Percentiles rank a stretch among this genome's conserved stretches.
phyloP scores from a whole-genome alignment of 2,888 invertebrate species.

The Timema podura region DNA sequence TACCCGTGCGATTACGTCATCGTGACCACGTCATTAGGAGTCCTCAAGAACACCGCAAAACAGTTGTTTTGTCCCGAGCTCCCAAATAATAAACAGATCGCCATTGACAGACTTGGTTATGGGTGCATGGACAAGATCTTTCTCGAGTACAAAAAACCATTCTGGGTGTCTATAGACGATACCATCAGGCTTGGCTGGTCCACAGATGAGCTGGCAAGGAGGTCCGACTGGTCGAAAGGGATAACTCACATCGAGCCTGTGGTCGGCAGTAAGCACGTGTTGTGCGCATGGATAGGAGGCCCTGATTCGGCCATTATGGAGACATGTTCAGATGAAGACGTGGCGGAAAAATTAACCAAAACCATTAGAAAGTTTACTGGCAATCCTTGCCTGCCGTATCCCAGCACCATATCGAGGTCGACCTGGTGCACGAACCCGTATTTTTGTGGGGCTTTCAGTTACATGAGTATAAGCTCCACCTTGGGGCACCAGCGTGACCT shows the following conservation, averaged over 20 bases:
- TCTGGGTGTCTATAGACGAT: conserved; percentile 67
- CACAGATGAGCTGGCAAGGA: conserved; percentile 56
- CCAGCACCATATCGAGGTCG: conserved; percentile 63
- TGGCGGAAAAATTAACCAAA: conserved; percentile 60
- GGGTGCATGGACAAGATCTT: conserved; percentile 75
- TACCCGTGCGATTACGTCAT: conserved; percentile 71
- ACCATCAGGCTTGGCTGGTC: conserved; percentile 67
- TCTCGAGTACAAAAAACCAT: conserved; percentile 70
- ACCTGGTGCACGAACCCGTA: conserved; percentile 71
- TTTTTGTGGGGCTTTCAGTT: conserved; percentile 70
- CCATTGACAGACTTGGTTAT: conserved; percentile 64
- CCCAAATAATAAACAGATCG: conserved; percentile 64
- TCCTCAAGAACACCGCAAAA: conserved; percentile 68
- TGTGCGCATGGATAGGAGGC: conserved; percentile 69
- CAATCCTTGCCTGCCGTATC: conserved; percentile 67
- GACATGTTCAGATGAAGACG: conserved; percentile 62
- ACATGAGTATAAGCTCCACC: conserved; percentile 62
- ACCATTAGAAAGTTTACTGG: conserved; percentile 66
- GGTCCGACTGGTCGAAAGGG: conserved; percentile 66
- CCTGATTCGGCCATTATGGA: conserved; percentile 68
- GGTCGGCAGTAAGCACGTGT: conserved; percentile 65
- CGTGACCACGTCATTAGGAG: conserved; percentile 72
- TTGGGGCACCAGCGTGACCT: conserved; percentile 68
- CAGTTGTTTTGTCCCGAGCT: conserved; percentile 69
- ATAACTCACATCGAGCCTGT: conserved; percentile 68